phyloP scores from a whole-genome alignment of 2,888 invertebrate genomes.

The Limnephilus rhombicus region DNA sequence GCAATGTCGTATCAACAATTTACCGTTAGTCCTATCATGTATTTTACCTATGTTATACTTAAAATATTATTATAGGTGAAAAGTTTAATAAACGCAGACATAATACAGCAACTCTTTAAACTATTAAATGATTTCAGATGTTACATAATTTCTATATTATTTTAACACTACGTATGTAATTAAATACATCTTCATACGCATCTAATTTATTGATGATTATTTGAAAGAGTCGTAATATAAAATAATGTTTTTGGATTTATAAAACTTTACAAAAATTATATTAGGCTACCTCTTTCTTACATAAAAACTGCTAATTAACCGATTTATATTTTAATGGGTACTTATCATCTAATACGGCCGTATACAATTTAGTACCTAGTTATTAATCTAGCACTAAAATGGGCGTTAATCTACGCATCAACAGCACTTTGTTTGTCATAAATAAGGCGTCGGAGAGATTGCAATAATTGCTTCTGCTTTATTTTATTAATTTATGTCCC shows the following conservation, averaged over 20 bases:
- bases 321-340: not conserved
- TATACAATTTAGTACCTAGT: not conserved
- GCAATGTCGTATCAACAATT: not conserved
- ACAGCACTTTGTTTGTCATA: not conserved
- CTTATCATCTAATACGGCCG: not conserved
- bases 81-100: not conserved
- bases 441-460: not conserved
- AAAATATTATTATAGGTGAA: not conserved
- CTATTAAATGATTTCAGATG: too few relatives aligned
- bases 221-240: not conserved
- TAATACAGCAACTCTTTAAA: too few relatives aligned
- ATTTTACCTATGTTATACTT: too few relatives aligned
- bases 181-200: too few relatives aligned
- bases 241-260: not conserved
- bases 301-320: not conserved
- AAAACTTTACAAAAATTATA: not conserved
- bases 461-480: not conserved
- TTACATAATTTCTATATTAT: too few relatives aligned
- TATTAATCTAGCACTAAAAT: not conserved
- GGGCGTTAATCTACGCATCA: not conserved
- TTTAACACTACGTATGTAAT: too few relatives aligned
- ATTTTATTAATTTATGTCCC: not conserved
- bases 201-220: too few relatives aligned
- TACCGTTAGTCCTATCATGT: not conserved
- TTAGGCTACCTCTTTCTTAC: not conserved